phyloP scores from a whole-genome alignment of 2,888 invertebrate species.

The Pyrgus malvae region DNA sequence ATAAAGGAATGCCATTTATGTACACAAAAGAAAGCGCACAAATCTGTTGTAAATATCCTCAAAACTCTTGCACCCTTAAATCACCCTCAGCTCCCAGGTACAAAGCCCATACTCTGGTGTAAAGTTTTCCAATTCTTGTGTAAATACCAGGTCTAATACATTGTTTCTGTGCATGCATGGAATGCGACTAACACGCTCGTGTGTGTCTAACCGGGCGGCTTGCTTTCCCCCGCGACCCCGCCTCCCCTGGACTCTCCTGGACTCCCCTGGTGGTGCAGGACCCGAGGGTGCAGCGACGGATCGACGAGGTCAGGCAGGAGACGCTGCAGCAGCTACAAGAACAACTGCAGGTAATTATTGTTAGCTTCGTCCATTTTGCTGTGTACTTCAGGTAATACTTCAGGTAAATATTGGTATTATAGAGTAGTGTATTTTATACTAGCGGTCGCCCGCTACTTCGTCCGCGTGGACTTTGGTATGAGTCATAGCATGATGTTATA shows the following conservation, averaged over 20 bases:
- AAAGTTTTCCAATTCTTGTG: background rate
- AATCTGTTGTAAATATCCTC: too few relatives aligned
- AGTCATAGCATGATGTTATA: too few relatives aligned
- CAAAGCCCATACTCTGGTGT: background rate
- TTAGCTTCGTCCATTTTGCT: too few relatives aligned
- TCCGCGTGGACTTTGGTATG: too few relatives aligned
- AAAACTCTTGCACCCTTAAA: background rate
- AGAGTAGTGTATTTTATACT: too few relatives aligned
- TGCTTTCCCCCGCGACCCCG: conserved; percentile 35
- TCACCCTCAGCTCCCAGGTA: background rate
- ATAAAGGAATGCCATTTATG: too few relatives aligned
- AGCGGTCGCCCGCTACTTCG: too few relatives aligned
- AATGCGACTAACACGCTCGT: conserved; percentile 68
- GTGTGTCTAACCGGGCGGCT: conserved; percentile 58
- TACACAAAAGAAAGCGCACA: too few relatives aligned
- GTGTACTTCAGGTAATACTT: too few relatives aligned
- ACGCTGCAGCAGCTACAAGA: conserved; percentile 86
- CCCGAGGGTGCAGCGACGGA: background rate
- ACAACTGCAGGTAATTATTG: conserved; percentile 84
- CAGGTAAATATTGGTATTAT: too few relatives aligned
- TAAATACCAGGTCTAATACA: conserved; percentile 25
- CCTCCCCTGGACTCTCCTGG: too few relatives aligned
- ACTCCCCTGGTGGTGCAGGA: too few relatives aligned
- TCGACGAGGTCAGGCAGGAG: conserved; percentile 82
- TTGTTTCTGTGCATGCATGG: conserved; percentile 60